Conservation (phyloP, 2,888 invertebrate genomes). For the Erebia aethiops region DNA sequence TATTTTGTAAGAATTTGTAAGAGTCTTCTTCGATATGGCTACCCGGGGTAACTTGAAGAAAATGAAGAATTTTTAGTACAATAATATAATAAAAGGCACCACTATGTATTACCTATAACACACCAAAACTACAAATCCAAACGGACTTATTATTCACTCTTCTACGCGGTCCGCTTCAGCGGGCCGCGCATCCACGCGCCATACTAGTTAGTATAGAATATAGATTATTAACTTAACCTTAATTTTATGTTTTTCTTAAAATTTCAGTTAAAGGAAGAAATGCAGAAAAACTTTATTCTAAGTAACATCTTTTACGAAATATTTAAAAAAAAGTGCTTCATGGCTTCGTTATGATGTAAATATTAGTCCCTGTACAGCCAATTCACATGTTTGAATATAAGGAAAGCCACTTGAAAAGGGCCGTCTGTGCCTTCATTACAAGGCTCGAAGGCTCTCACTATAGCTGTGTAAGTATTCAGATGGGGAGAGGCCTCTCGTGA, state of each 20-base stretch:
- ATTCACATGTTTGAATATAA: slow-evolving; percentile 37
- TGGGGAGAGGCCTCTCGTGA: slow-evolving; percentile 58
- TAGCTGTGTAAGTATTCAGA: slow-evolving; percentile 54
- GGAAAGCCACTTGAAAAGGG: slow-evolving; percentile 41
- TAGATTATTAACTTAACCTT: no score
- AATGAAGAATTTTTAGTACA: no score
- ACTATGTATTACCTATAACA: no score
- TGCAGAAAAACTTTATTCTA: not conserved
- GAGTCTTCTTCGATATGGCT: no score
- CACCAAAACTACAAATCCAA: no score
- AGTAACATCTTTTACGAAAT: not conserved
- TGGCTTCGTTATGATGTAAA: not conserved
- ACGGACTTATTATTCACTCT: no score
- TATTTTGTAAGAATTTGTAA: no score
- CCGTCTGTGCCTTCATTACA: slow-evolving; percentile 45
- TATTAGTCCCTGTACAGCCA: slow-evolving; percentile 1
- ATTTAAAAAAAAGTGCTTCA: not conserved
- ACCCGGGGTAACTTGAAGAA: no score
- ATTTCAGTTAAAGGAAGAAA: not conserved
- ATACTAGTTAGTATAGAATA: no score
- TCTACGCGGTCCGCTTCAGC: no score
- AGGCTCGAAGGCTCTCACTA: slow-evolving; percentile 43
- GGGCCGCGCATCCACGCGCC: no score
- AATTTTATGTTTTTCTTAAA: not conserved
- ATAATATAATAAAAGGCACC: no score